Evolutionary conservation across 1,140 invertebrate genomes (phyloP), one percentile per base, ranked within the genome.

Genomic region (Eriocheir sinensis): DNA sequence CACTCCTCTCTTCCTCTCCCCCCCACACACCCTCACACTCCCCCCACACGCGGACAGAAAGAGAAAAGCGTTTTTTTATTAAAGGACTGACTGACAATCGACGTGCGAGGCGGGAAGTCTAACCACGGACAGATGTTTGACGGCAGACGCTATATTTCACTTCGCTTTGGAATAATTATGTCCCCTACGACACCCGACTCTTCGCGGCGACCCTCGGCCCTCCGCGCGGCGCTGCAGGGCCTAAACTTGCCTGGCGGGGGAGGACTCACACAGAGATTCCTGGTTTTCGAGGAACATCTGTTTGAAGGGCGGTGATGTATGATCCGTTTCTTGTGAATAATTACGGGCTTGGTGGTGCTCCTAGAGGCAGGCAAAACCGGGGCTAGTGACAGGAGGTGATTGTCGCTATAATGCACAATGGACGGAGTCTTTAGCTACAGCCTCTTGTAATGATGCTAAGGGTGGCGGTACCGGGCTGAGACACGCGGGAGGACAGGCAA

Each of bases 101-200:
- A 86, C 94, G 89, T 83, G 36, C 60, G 89, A 92, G 80, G 90
- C 72, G 44, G 15, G 60, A 85, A 94, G 79, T 91, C 81, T 91
- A 94, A 32, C 94, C 94, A 41, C 44, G 80, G 94, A 94, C 94
- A 94, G 89, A 94, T 94, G 94, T 94, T 94, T 91, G 89, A 91
- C 89, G 80, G 94, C 90, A 91, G 94, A 91, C 94, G 89, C 90
- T 94, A 94, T 94, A 92, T 94, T 94, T 94, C 92, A 94, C 94
- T 86, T 88, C 81, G 90, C 94, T 86, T 92, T 86, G 94, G 94
- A 94, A 94, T 94, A 92, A 94, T 94, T 92, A 94, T 53, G 53
- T 48, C 94, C 53, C 81, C 60, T 32, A 44, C 60, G 89, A 86
- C 89, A 94, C 44, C 81, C 81, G 40, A 72, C 81, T 36, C 38